Percentiles rank a stretch among this genome's conserved stretches.
phyloP scores from a whole-genome alignment of 2,113 vertebrate species.

The Centrocercus urophasianus region DNA sequence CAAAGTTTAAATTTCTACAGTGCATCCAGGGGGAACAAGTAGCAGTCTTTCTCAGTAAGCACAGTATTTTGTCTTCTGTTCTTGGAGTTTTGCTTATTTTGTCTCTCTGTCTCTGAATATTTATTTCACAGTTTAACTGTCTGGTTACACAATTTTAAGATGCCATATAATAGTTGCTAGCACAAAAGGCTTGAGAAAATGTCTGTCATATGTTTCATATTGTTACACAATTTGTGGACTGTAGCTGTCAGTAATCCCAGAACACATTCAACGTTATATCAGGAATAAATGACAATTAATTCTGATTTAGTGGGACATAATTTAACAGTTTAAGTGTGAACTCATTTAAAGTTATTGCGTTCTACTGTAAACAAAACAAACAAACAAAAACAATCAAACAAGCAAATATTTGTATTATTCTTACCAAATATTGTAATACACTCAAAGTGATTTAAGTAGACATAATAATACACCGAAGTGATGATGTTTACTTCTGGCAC shows the following conservation, averaged over 20 bases:
- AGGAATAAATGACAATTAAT: neutral
- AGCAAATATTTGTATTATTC: neutral
- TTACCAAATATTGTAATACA: constrained; percentile 11
- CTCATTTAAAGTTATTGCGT: constrained; percentile 20
- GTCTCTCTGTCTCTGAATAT: neutral
- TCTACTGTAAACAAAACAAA: neutral
- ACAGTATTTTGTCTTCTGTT: neutral
- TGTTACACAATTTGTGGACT: neutral
- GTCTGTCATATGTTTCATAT: neutral
- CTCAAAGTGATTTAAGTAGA: constrained; percentile 19
- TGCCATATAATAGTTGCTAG: neutral
- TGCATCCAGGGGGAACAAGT: neutral
- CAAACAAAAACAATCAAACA: neutral
- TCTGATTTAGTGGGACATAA: constrained; percentile 7
- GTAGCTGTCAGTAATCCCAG: neutral
- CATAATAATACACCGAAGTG: neutral
- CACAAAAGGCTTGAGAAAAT: constrained; percentile 40
- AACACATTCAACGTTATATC: neutral
- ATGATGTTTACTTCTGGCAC: neutral
- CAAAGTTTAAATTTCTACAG: neutral
- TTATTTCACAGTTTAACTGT: neutral
- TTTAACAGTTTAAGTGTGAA: constrained; percentile 22
- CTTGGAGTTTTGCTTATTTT: neutral
- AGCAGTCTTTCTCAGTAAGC: neutral
- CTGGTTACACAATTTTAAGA: neutral